Evolutionary conservation across 2,888 invertebrate genomes (phyloP).

Genomic region (Nemoura dubitans): DNA sequence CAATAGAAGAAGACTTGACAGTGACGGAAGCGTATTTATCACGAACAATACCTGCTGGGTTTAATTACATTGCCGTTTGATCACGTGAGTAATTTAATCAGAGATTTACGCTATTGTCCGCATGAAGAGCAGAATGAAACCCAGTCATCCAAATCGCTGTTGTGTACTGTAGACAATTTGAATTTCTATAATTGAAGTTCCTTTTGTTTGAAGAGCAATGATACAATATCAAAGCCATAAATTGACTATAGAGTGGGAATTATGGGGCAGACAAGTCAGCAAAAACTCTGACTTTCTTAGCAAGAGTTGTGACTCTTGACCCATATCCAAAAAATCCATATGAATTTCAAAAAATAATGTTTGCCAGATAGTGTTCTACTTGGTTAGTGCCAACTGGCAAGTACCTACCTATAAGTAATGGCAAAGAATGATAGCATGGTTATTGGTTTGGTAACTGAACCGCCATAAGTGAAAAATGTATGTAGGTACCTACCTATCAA

Average conservation of each 20-base stretch:
- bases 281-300: no score
- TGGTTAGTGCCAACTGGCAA: no score
- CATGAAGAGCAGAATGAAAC: neutral
- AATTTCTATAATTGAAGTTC: neutral
- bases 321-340: no score
- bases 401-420: no score
- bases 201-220: neutral
- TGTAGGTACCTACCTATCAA: neutral
- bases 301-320: no score
- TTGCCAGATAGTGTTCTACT: no score
- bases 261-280: no score
- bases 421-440: no score
- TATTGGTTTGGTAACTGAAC: no score
- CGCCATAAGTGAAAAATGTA: no score
- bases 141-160: neutral
- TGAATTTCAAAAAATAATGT: no score
- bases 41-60: neutral
- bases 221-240: neutral
- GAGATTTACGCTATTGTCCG: neutral
- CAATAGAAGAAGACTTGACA: neutral
- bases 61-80: neutral
- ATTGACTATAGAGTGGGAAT: no score
- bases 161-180: neutral
- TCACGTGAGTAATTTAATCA: neutral
- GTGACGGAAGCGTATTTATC: neutral